Base-by-base conservation (phyloP, 2,888 invertebrate genomes). In the Apamea epomidion region DNA sequence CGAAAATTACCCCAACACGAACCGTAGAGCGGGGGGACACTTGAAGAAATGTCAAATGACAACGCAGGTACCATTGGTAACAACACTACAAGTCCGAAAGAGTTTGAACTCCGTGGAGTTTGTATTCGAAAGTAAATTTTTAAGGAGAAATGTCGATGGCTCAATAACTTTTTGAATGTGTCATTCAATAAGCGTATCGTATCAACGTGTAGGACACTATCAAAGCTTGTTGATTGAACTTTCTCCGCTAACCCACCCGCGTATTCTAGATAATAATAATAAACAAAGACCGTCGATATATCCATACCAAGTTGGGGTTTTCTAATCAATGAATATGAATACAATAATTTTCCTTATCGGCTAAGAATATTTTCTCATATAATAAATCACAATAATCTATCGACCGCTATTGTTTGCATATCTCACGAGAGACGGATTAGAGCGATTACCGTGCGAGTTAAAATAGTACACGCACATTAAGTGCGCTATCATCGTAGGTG, bases 341-440 rank as follows among this genome's bases (percentile, higher is more conserved):
- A 71, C 60, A 48, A 74, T 76, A 69, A 77, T 64, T 75, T 72
- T 37, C 68, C 32, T 79, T 75, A 87, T 85, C 85, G 25, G 14
- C 42, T 74, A 74, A 74, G 48, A 75, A 77, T 74, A 77, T 37
- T 64, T 82, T 84, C 69, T 73, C 76, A 76, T 74, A 58, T 71
- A 77, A 84, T 83, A 85, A 85, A 78, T 72, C 84, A 88, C 73
- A 84, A 82, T 88, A 87, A 85, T 85, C 86, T 87, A 83, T 86
- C 74, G 74, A 76, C 64, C 25, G 42, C 80, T 64, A 90, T 89
- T 90, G 90, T 90, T 87, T 89, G 84, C 82, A 84, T 88, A 90
- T 89, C 90, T 88, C 86, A 86, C 84, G 81, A 81, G 82, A 86
- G 85, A 84, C 74, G 88, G 89, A 90, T 90, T 89, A 88, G 58